A percentile compares a stretch with the other conserved stretches of the same genome.
These are phyloP conservation scores for Spisula subtruncata DNA, from an alignment of 2,888 invertebrate species.

Conservation along the genomic window DNA sequence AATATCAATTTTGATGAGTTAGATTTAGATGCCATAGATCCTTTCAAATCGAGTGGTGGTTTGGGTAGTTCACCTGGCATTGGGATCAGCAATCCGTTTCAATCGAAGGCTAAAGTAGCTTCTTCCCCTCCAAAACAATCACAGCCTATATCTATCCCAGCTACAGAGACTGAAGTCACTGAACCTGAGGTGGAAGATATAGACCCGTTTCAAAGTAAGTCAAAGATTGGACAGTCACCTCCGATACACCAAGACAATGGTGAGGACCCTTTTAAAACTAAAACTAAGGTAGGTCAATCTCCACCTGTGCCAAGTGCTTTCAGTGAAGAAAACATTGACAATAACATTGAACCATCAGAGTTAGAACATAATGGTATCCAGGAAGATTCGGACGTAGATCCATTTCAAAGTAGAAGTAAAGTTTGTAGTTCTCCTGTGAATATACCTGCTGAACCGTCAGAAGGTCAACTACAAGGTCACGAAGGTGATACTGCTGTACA, in stretches of 20 bases:
- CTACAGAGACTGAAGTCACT: conserved; percentile 1
- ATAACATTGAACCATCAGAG: conserved; percentile 73
- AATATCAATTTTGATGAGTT: conserved; percentile 86
- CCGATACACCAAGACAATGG: conserved; percentile 74
- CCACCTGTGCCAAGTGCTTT: conserved; percentile 65
- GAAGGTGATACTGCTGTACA: too few species aligned
- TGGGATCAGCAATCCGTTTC: conserved; percentile 82
- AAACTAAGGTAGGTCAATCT: conserved; percentile 76
- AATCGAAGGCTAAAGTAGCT: conserved; percentile 74
- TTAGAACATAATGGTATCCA: conserved; percentile 66
- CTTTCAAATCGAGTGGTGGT: conserved; percentile 79
- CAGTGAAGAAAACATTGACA: conserved; percentile 78
- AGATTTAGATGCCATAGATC: conserved; percentile 80
- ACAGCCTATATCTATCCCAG: not conserved
- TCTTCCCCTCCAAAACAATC: conserved; percentile 76
- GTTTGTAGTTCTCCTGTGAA: conserved; percentile 21
- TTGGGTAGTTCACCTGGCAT: conserved; percentile 75
- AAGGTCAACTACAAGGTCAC: not conserved
- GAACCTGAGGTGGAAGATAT: not conserved
- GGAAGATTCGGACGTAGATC: conserved; percentile 31
- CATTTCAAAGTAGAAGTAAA: conserved; percentile 27
- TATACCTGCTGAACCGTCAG: conserved; percentile 12
- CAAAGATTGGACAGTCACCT: conserved; percentile 36
- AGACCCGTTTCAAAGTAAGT: conserved; percentile 22
- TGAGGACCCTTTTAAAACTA: conserved; percentile 83